A percentile compares a stretch with the other conserved stretches of the same genome.
Evolutionary conservation across 2,888 invertebrate species (phyloP).

Genomic region (Drosophila niveifrons): DNA sequence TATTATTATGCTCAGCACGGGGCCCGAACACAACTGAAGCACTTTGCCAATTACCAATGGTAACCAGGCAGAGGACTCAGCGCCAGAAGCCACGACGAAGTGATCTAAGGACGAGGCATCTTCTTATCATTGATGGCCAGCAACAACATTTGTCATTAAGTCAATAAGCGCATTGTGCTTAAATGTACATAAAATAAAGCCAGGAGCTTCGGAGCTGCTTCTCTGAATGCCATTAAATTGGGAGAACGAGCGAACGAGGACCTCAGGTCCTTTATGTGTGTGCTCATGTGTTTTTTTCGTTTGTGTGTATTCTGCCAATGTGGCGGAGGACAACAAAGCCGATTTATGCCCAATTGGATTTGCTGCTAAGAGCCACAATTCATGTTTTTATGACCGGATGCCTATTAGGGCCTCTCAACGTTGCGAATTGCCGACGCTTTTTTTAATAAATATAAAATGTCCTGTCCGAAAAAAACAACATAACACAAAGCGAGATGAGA

Average conservation of each 20-base stretch:
- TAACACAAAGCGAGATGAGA: constrained; percentile 33
- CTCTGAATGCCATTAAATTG: constrained; percentile 48
- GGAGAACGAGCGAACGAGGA: constrained; percentile 6
- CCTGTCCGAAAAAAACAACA: constrained; percentile 31
- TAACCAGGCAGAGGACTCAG: constrained; percentile 21
- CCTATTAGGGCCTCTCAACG: constrained; percentile 65
- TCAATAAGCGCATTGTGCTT: constrained; percentile 81
- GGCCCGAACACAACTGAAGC: constrained; percentile 39
- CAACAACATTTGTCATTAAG: constrained; percentile 78
- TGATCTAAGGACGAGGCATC: background rate
- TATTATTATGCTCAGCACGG: constrained; percentile 44
- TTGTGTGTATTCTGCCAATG: too few relatives aligned
- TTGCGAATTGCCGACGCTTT: constrained; percentile 51
- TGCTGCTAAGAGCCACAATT: constrained; percentile 81
- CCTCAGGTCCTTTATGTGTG: constrained; percentile 30
- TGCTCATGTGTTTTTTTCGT: constrained; percentile 59
- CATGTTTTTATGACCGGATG: constrained; percentile 81
- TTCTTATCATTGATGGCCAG: constrained; percentile 60
- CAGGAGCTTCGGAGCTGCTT: constrained; percentile 5
- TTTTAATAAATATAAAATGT: constrained; percentile 82
- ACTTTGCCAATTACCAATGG: constrained; percentile 62
- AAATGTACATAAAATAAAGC: constrained; percentile 79
- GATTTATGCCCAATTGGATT: constrained; percentile 81
- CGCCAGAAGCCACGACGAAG: background rate
- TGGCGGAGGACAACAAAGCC: constrained; percentile 64